These are phyloP conservation scores for Zygothrica quintamaculata DNA, from an alignment of 2,888 invertebrate species.

Conservation along the genomic window DNA sequence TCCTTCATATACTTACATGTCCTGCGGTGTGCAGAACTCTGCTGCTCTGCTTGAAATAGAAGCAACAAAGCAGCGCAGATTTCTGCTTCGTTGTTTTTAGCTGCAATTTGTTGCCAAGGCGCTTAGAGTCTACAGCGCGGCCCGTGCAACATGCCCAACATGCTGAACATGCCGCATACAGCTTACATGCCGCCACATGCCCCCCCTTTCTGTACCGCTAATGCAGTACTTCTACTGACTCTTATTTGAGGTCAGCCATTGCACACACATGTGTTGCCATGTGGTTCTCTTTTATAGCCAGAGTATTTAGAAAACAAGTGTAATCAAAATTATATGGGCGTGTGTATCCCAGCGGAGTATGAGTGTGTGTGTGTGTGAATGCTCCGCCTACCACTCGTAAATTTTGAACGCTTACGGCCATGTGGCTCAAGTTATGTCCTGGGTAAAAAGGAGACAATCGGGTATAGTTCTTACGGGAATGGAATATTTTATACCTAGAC, in stretches of 20 bases:
- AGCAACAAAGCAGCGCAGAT: slow-evolving; percentile 54
- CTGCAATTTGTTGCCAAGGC: slow-evolving; percentile 74
- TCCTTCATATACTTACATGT: slow-evolving; percentile 68
- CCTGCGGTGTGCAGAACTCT: slow-evolving; percentile 45
- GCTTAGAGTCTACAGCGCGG: slow-evolving; percentile 48
- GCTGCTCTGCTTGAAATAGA: slow-evolving; percentile 1
- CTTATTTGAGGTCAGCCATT: slow-evolving; percentile 55
- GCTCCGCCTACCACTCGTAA: slow-evolving; percentile 46
- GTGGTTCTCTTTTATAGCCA: slow-evolving; percentile 53
- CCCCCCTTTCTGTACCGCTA: not conserved
- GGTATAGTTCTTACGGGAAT: not conserved
- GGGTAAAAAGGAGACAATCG: not conserved
- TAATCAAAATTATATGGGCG: slow-evolving; percentile 79
- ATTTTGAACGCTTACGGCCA: slow-evolving; percentile 63
- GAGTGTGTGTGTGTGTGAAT: not conserved
- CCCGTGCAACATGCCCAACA: too few relatives aligned
- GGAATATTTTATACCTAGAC: slow-evolving; percentile 13
- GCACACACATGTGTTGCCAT: slow-evolving; percentile 49
- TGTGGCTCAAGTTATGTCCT: slow-evolving; percentile 51
- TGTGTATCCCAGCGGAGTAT: slow-evolving; percentile 35
- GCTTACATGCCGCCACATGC: too few relatives aligned
- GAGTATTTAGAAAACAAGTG: slow-evolving; percentile 78
- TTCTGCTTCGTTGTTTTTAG: slow-evolving; percentile 60
- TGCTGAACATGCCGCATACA: too few relatives aligned
- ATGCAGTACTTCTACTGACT: slow-evolving; percentile 45